Evolutionary conservation across 2,797 vertebrate genomes (phyloP).

Genomic region (Vultur gryphus): DNA sequence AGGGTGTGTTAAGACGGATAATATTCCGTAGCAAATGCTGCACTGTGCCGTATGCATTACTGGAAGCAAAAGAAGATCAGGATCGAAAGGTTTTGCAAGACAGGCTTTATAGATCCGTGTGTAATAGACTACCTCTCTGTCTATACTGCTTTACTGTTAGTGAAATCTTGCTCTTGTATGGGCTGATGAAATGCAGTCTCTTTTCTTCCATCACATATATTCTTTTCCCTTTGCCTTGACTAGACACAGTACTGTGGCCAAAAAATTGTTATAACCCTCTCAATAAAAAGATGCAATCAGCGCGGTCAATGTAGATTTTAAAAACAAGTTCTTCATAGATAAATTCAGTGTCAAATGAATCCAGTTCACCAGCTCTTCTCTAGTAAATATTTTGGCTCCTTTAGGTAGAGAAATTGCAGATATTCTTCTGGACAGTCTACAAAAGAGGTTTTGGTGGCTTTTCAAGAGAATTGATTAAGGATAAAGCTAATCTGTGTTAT

Average conservation of each 20-base stretch:
- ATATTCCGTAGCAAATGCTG: background rate
- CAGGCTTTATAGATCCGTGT: background rate
- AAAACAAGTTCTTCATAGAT: background rate
- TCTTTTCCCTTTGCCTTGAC: background rate
- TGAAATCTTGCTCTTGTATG: background rate
- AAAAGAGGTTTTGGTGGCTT: background rate
- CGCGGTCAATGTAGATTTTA: background rate
- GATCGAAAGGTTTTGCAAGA: background rate
- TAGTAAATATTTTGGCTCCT: background rate
- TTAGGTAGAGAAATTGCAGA: background rate
- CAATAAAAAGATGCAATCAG: background rate
- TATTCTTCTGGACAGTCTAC: background rate
- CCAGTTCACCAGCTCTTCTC: background rate
- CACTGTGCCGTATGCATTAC: background rate
- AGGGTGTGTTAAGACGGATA: conserved; percentile 8
- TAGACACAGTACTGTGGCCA: background rate
- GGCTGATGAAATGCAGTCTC: background rate
- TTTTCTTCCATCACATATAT: background rate
- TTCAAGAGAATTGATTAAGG: background rate
- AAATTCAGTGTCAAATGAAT: background rate
- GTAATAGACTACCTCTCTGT: background rate
- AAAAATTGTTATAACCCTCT: background rate
- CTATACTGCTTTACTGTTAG: background rate
- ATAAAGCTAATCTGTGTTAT: background rate
- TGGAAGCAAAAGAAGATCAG: background rate